Percentiles rank a stretch among this genome's conserved stretches.
Evolutionary conservation across 2,888 invertebrate species (phyloP).

Genomic region (Meloe dianella): DNA sequence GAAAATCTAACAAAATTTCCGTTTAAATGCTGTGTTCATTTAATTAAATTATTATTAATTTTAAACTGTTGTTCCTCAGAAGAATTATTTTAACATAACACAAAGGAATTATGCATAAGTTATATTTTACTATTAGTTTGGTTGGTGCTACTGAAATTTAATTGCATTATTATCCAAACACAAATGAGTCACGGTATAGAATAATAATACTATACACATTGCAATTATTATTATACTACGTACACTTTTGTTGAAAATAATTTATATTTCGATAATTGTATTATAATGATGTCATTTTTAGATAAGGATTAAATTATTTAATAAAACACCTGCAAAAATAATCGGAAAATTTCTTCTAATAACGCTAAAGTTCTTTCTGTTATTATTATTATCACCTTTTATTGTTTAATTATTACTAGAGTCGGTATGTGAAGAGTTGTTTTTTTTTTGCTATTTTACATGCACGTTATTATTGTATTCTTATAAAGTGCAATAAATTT

Average conservation of each 20-base stretch:
- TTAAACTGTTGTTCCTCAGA: background rate
- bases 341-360: background rate
- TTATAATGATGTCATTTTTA: background rate
- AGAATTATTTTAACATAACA: background rate
- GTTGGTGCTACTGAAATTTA: slow-evolving; percentile 15
- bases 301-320: slow-evolving; percentile 1
- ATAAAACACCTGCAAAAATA: background rate
- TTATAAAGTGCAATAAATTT: background rate
- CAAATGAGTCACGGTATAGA: slow-evolving; percentile 8
- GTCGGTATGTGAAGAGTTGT: background rate
- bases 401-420: background rate
- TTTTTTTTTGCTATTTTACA: background rate
- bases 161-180: slow-evolving; percentile 16
- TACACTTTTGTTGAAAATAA: background rate
- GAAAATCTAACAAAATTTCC: background rate
- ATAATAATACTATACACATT: background rate
- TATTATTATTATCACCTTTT: background rate
- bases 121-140: background rate
- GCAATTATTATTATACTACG: background rate
- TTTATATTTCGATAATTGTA: background rate
- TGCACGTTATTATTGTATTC: background rate
- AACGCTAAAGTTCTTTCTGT: background rate
- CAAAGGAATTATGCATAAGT: background rate
- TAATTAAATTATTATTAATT: background rate
- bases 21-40: too few species aligned